Percentiles rank a stretch among this genome's conserved stretches.
Evolutionary conservation across 2,888 invertebrate species (phyloP).

Genomic region (Drosophila niveifrons): DNA sequence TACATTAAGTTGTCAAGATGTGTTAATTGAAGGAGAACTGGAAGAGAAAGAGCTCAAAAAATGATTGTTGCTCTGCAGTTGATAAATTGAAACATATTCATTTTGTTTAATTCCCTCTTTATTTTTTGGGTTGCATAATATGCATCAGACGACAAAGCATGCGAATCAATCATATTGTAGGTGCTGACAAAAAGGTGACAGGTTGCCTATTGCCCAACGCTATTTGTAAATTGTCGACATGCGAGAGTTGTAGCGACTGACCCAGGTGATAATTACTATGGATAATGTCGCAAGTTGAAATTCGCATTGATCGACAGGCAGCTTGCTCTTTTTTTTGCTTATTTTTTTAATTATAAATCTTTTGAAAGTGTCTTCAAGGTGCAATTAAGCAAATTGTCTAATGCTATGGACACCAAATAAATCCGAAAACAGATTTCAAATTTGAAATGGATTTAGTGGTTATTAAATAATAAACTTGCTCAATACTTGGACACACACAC

Average conservation of each 20-base stretch:
- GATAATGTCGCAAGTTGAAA: constrained; percentile 1
- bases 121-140: neutral
- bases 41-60: neutral
- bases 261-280: constrained; percentile 2
- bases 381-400: constrained; percentile 38
- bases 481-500: constrained; percentile 34
- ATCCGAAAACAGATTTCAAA: neutral
- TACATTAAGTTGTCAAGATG: neutral
- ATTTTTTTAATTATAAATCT: constrained; percentile 1
- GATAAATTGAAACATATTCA: no score
- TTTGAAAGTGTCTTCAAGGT: neutral
- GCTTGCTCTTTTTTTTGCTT: neutral
- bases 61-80: neutral
- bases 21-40: constrained; percentile 1
- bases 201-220: neutral
- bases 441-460: constrained; percentile 9
- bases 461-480: constrained; percentile 73
- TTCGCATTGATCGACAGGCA: neutral
- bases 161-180: neutral
- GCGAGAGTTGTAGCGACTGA: neutral
- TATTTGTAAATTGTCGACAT: neutral
- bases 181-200: constrained; percentile 1
- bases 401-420: neutral
- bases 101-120: no score
- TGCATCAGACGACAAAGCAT: no score